A percentile compares a stretch with the other conserved stretches of the same genome.
Evolutionary conservation across 2,888 invertebrate genomes (phyloP).

Genomic region (Drosophila anomalipes): DNA sequence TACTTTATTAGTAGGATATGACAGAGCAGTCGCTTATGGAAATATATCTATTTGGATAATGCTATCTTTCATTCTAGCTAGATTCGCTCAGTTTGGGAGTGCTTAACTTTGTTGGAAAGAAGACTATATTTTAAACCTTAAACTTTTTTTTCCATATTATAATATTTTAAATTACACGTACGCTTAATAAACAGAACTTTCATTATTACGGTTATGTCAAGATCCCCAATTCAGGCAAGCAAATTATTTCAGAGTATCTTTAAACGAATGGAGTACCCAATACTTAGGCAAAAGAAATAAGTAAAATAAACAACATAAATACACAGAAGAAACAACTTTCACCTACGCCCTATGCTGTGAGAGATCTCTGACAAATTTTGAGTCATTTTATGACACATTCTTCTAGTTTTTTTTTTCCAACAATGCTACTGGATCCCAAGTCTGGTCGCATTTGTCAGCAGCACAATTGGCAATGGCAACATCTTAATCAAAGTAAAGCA

Average conservation of each 20-base stretch:
- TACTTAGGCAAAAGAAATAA: constrained; percentile 15
- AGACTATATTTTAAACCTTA: neutral
- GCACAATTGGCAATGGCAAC: constrained; percentile 54
- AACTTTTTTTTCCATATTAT: neutral
- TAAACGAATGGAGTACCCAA: constrained; percentile 24
- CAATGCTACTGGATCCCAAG: constrained; percentile 18
- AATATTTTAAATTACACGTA: neutral
- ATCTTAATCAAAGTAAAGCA: constrained; percentile 58
- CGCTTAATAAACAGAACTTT: constrained; percentile 23
- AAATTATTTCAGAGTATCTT: constrained; percentile 9
- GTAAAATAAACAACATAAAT: neutral
- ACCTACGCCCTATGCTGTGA: constrained; percentile 43
- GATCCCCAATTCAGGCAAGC: constrained; percentile 13
- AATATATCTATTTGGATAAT: constrained; percentile 46
- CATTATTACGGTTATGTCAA: constrained; percentile 20
- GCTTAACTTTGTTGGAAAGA: neutral
- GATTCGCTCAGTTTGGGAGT: neutral
- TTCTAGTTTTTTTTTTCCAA: constrained; percentile 10
- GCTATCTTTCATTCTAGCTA: neutral
- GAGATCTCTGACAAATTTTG: constrained; percentile 50
- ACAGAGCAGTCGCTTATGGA: constrained; percentile 44
- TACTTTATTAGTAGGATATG: constrained; percentile 51
- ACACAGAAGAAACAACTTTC: constrained; percentile 48
- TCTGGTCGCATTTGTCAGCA: constrained; percentile 53
- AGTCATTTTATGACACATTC: constrained; percentile 73